A percentile compares a stretch with the other conserved stretches of the same genome.
Conservation (phyloP, 2,797 vertebrate genomes). For the Alouatta caraya region DNA sequence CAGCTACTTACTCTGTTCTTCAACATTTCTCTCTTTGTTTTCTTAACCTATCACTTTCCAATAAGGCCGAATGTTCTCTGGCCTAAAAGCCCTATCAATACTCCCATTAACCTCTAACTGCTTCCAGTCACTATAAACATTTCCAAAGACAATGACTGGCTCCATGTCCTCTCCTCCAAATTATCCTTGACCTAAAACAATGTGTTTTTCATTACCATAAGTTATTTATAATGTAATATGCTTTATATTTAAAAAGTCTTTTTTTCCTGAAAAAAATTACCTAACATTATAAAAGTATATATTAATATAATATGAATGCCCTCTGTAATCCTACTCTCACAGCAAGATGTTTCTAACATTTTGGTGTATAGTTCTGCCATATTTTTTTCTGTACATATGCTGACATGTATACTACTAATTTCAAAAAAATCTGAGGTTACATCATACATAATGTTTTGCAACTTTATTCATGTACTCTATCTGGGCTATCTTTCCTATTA, state of each 20-base stretch:
- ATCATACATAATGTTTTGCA: not conserved
- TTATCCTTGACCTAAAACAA: not conserved
- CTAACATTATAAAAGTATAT: not conserved
- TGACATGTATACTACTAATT: not conserved
- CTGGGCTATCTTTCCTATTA: not conserved
- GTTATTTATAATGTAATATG: not conserved
- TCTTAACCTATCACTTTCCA: not conserved
- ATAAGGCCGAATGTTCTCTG: not conserved
- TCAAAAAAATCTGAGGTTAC: not conserved
- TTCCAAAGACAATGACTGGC: not conserved
- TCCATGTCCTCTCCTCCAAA: not conserved
- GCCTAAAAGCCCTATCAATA: not conserved
- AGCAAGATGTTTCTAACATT: not conserved
- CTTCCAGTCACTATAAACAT: not conserved
- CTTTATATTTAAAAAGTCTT: not conserved
- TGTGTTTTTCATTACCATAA: not conserved
- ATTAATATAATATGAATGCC: not conserved
- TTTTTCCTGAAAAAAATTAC: not conserved
- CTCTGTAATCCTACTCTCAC: not conserved
- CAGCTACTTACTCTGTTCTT: not conserved
- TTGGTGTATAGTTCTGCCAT: not conserved
- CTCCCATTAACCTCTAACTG: not conserved
- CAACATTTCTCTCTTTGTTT: not conserved
- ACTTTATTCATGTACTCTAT: not conserved
- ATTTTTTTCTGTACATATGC: not conserved